These are phyloP conservation scores for Ooceraea biroi DNA, from an alignment of 1,140 invertebrate genomes.

Conservation along the genomic window DNA sequence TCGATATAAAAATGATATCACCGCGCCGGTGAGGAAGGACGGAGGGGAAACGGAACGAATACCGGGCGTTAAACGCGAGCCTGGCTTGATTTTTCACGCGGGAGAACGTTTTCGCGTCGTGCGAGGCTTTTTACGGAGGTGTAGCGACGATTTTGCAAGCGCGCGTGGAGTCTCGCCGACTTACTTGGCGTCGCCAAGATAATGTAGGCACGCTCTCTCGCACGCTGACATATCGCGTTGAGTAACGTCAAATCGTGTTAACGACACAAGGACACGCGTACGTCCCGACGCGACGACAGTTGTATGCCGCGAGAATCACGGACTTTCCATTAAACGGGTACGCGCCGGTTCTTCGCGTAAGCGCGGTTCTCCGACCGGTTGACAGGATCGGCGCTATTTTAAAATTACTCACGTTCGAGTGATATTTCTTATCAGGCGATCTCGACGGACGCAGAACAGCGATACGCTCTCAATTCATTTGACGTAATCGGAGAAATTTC, in stretches of 20 bases:
- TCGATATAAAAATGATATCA: conserved; percentile 41
- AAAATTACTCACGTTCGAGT: not conserved
- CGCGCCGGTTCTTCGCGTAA: conserved; percentile 54
- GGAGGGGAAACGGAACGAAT: not conserved
- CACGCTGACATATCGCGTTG: conserved; percentile 64
- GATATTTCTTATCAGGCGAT: not conserved
- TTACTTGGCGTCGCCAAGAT: conserved; percentile 70
- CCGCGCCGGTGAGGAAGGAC: not conserved
- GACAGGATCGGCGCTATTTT: conserved; percentile 11
- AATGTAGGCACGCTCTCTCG: conserved; percentile 70
- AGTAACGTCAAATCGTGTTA: conserved; percentile 77
- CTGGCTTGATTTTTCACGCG: conserved; percentile 26
- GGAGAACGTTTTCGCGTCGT: conserved; percentile 56
- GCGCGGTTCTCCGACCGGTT: conserved; percentile 40
- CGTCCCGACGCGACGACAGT: conserved; percentile 51
- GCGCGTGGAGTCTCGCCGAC: conserved; percentile 51
- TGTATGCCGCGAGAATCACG: conserved; percentile 62
- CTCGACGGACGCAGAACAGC: not conserved
- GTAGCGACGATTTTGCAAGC: conserved; percentile 72
- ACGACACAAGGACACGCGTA: conserved; percentile 75
- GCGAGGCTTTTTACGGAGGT: conserved; percentile 73
- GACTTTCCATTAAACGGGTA: conserved; percentile 61
- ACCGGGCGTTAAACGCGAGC: not conserved
- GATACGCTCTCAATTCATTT: not conserved
- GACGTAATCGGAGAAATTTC: not conserved